Base-by-base conservation (phyloP, 2,797 vertebrate species). In the Coregonus sp. region DNA sequence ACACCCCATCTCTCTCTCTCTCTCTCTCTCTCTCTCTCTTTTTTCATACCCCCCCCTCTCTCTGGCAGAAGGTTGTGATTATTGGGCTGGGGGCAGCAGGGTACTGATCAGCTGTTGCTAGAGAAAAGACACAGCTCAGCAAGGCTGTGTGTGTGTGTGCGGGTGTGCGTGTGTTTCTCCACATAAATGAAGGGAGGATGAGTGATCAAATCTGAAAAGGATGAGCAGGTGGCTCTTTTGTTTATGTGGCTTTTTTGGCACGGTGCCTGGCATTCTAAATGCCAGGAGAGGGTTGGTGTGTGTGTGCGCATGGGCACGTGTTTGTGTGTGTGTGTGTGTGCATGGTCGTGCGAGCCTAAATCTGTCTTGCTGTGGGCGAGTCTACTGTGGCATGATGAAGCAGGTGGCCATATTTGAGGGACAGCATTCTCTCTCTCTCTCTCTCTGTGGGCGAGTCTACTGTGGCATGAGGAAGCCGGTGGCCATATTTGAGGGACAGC, bases 221-320 rank as follows among this genome's bases (percentile, higher is more conserved):
- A 82, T 80, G 86, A 91, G 78, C 87, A 91, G 88, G 89, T 91
- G 89, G 82, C 79, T 86, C 74, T 85, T 88, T 88, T 88, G 85
- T 91, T 87, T 85, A 63, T 50, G 61, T 82, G 86, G 78, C 74
- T 70, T 86, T 73, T 82, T 86, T 90, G 89, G 86, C 88, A 79
- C 78, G 1, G 0, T 80, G 85, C 89, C 89, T 72, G 63, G 68
- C 69, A 75, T 78, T 74, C 67, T 76, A 82, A 87, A 87, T 88
- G 25, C 25, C 25, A 25, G 25, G 25, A 25, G 25, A 25, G 25
- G 84, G 76, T 86, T 79, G 78, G 20, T 68, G 77, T 75, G 75
- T 78, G 75, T 79, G 40, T 71, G 67, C 74, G 80, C 56, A 37
- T 77, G 47, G 35, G 72, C 7, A 75, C 47, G 67, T 69, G 79